Evolutionary conservation across 1,140 invertebrate genomes (phyloP).

Genomic region (Melanaphis sacchari): DNA sequence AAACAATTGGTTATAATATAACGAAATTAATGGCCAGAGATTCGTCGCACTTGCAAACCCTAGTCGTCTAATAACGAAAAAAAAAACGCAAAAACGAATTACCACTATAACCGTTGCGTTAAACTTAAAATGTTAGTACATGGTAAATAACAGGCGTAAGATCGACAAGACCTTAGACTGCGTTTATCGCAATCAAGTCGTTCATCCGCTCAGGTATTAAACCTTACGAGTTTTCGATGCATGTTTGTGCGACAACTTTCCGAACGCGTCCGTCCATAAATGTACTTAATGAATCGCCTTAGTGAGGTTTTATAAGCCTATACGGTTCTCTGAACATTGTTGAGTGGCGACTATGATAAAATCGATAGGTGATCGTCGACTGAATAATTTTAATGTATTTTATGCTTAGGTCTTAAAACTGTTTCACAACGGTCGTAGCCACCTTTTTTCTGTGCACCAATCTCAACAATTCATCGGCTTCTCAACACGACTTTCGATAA

Average conservation of each 20-base stretch:
- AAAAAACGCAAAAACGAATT: neutral
- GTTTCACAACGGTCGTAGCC: neutral
- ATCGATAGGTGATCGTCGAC: too few species aligned
- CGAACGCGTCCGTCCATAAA: neutral
- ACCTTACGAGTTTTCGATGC: neutral
- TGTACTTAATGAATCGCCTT: neutral
- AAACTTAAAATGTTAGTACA: neutral
- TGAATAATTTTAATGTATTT: too few species aligned
- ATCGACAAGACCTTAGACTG: neutral
- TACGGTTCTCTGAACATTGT: neutral
- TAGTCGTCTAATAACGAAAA: too few species aligned
- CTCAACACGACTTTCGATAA: neutral
- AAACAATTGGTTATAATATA: neutral
- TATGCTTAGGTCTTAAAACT: neutral
- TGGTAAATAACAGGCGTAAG: too few species aligned
- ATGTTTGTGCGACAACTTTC: neutral
- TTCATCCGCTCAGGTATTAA: neutral
- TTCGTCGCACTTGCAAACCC: too few species aligned
- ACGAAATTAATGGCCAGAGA: neutral
- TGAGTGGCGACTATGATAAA: neutral
- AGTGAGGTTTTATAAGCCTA: neutral
- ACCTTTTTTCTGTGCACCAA: neutral
- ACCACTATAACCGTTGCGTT: neutral
- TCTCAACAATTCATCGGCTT: neutral
- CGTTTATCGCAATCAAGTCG: neutral